Percentiles rank a stretch among this genome's conserved stretches.
Conservation (phyloP, 2,113 vertebrate species). For the Odobenus rosmarus region DNA sequence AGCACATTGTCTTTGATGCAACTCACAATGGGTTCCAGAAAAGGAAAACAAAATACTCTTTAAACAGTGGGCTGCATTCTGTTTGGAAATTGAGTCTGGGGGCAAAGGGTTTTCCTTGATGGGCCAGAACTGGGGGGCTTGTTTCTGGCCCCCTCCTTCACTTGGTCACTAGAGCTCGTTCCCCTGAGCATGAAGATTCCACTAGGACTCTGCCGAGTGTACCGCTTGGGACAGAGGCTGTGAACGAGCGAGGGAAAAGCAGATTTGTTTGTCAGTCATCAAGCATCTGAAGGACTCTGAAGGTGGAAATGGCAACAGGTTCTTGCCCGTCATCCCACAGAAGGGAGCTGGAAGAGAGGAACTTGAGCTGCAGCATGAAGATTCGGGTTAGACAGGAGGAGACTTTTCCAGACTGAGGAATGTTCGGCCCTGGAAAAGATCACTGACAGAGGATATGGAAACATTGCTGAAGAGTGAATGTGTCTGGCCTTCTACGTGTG, state of each 20-base stretch:
- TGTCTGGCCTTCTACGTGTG: background rate
- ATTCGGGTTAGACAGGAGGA: background rate
- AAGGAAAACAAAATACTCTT: conserved; percentile 56
- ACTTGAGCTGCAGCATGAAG: background rate
- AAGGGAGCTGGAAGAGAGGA: background rate
- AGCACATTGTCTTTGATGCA: conserved; percentile 73
- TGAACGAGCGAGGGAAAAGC: background rate
- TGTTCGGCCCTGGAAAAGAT: background rate
- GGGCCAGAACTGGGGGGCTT: background rate
- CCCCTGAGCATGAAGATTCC: background rate
- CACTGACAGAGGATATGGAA: background rate
- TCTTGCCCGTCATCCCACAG: background rate
- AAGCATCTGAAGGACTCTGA: background rate
- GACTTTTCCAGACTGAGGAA: conserved; percentile 38
- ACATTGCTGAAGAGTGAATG: background rate
- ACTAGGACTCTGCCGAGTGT: background rate
- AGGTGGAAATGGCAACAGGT: background rate
- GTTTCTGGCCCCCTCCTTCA: background rate
- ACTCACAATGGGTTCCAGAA: conserved; percentile 74
- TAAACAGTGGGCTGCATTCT: background rate
- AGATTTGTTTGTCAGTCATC: background rate
- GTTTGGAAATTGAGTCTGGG: background rate
- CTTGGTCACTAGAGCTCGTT: background rate
- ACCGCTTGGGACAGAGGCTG: background rate
- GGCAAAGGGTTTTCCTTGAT: conserved; percentile 1